Conservation (phyloP, 2,888 invertebrate species). For the Timandra comae region DNA sequence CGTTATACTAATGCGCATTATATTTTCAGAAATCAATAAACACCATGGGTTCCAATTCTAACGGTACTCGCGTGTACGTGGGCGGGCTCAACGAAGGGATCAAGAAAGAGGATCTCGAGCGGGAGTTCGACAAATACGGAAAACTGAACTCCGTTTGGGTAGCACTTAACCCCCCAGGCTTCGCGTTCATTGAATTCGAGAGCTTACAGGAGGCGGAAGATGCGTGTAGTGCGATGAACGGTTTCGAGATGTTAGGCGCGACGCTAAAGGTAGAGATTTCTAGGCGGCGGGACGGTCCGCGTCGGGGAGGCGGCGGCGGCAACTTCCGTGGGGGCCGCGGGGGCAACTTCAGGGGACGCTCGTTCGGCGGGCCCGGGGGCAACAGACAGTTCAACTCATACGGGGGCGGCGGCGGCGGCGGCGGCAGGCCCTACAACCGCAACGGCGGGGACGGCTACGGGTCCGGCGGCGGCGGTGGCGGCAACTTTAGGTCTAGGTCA, state of each 20-base stretch:
- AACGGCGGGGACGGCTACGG: conserved; percentile 63
- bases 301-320: conserved; percentile 78
- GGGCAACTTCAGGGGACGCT: conserved; percentile 68
- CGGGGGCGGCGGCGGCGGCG: conserved; percentile 63
- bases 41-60: conserved; percentile 65
- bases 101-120: conserved; percentile 94
- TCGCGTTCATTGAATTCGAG: conserved; percentile 95
- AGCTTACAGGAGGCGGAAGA: conserved; percentile 92
- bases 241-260: conserved; percentile 90
- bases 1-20: conserved; percentile 1
- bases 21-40: conserved; percentile 33
- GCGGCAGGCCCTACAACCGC: conserved; percentile 59
- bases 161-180: conserved; percentile 95
- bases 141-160: conserved; percentile 95
- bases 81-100: conserved; percentile 92
- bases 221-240: conserved; percentile 92
- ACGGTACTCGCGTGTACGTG: conserved; percentile 89
- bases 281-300: conserved; percentile 84
- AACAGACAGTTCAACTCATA: conserved; percentile 77
- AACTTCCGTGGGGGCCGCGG: conserved; percentile 61
- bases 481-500: conserved; percentile 74
- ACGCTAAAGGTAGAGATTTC: conserved; percentile 93
- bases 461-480: conserved; percentile 59
- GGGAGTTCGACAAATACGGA: conserved; percentile 93
- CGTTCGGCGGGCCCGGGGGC: conserved; percentile 69